Percentiles rank a stretch among this genome's conserved stretches.
phyloP scores from a whole-genome alignment of 2,797 vertebrate genomes.

The Bovichtus diacanthus region DNA sequence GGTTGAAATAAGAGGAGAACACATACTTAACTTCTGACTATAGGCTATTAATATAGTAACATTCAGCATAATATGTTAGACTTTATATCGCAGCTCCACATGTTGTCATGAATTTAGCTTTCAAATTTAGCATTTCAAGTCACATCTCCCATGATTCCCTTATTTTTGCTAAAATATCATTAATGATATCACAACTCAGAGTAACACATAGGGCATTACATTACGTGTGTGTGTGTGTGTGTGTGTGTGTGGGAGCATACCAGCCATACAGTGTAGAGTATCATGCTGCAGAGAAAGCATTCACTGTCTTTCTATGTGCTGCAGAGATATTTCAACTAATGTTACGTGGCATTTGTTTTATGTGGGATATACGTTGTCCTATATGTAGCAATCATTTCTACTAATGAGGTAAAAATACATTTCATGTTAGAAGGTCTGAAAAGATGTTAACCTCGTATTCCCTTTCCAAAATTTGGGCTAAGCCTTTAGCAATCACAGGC shows the following conservation, averaged over 20 bases:
- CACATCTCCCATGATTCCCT: background rate
- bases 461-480: background rate
- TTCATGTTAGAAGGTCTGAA: background rate
- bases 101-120: constrained; percentile 36
- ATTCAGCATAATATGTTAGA: constrained; percentile 26
- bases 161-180: constrained; percentile 25
- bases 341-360: background rate
- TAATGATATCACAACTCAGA: background rate
- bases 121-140: constrained; percentile 10
- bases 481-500: background rate
- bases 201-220: background rate
- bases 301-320: background rate
- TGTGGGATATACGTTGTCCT: constrained; percentile 8
- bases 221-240: background rate
- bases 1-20: constrained; percentile 61
- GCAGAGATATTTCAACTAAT: constrained; percentile 13
- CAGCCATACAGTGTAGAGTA: no score
- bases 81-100: constrained; percentile 35
- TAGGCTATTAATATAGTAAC: constrained; percentile 36
- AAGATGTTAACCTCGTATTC: constrained; percentile 4
- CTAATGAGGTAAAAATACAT: constrained; percentile 18
- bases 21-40: constrained; percentile 58
- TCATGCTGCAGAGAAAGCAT: background rate
- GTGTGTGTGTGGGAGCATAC: no score
- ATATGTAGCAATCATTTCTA: background rate